Conservation (phyloP, 2,888 invertebrate species). For the Oligia latruncula region DNA sequence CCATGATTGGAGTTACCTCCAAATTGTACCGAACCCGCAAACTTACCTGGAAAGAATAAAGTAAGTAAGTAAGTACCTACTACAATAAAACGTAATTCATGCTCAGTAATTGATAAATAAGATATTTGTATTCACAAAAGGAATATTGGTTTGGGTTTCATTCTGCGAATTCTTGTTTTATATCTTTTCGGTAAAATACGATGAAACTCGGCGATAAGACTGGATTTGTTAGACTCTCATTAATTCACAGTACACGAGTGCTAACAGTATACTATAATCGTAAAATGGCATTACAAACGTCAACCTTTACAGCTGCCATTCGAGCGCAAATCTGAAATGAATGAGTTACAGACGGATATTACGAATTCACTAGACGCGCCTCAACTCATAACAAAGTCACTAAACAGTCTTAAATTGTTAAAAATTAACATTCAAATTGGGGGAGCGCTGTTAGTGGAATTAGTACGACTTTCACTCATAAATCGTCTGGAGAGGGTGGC, state of each 20-base stretch:
- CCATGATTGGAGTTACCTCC: constrained; percentile 50
- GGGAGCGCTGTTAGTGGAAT: constrained; percentile 88
- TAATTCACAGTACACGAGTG: constrained; percentile 69
- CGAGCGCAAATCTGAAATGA: constrained; percentile 77
- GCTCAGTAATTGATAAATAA: constrained; percentile 55
- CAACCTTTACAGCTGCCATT: constrained; percentile 74
- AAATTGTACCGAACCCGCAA: constrained; percentile 41
- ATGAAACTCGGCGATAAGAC: constrained; percentile 38
- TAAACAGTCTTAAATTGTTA: constrained; percentile 88
- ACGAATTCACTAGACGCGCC: constrained; percentile 78
- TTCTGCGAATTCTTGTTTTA: constrained; percentile 48
- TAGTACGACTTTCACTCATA: constrained; percentile 87
- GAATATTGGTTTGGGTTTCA: constrained; percentile 44
- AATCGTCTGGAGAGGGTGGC: constrained; percentile 88
- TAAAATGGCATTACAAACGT: constrained; percentile 75
- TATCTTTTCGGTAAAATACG: constrained; percentile 46
- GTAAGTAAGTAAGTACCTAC: constrained; percentile 35
- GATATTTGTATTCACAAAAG: constrained; percentile 54
- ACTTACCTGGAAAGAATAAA: constrained; percentile 72
- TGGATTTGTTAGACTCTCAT: constrained; percentile 59
- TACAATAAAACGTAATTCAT: constrained; percentile 66
- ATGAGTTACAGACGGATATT: constrained; percentile 72
- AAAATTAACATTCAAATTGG: constrained; percentile 90
- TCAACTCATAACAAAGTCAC: constrained; percentile 83
- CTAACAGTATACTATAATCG: constrained; percentile 73